Evolutionary conservation across 1,140 invertebrate genomes (phyloP).

Genomic region (Rhopalosiphum padi): DNA sequence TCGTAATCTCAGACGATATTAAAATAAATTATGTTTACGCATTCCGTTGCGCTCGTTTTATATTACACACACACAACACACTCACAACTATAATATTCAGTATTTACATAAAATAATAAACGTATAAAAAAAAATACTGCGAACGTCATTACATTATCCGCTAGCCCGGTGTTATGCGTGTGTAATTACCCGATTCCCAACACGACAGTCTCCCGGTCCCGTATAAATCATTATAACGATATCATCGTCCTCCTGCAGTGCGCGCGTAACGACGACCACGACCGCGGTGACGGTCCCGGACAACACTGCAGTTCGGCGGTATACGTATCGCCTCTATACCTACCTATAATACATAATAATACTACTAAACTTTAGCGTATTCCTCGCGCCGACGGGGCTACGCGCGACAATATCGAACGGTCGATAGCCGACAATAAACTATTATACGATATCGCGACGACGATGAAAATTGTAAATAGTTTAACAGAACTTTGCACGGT

Average conservation of each 20-base stretch:
- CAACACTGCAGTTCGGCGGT: too few species aligned
- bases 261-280: background rate
- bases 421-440: background rate
- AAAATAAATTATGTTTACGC: background rate
- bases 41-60: background rate
- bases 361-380: background rate
- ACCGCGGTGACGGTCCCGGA: background rate
- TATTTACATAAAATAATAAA: background rate
- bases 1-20: background rate
- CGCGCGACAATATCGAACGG: background rate
- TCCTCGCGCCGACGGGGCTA: background rate
- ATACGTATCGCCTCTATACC: too few species aligned
- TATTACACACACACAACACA: too few species aligned
- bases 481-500: background rate
- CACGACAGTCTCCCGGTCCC: too few species aligned
- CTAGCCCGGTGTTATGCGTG: too few species aligned
- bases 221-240: background rate
- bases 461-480: background rate
- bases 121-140: background rate
- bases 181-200: too few species aligned
- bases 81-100: too few species aligned
- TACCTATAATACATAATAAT: too few species aligned
- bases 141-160: background rate
- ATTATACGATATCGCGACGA: background rate
- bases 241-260: background rate